phyloP scores from a whole-genome alignment of 2,888 invertebrate species.

The Litoditis marina region DNA sequence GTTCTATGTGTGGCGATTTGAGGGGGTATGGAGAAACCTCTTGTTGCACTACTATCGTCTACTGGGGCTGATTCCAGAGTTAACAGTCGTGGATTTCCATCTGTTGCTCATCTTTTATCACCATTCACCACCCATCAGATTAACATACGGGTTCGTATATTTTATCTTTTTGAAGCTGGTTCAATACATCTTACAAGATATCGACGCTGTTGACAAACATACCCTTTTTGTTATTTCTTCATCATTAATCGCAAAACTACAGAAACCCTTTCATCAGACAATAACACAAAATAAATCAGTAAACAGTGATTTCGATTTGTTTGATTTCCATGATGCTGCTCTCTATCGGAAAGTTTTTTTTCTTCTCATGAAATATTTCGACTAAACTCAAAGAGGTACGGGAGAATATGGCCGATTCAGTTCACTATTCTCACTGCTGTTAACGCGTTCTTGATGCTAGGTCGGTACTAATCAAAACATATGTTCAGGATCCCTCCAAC shows the following conservation, averaged over 20 bases:
- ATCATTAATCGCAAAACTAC: too few relatives aligned
- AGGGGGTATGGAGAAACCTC: slow-evolving; percentile 26
- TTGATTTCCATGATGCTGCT: background rate
- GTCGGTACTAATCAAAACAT: too few relatives aligned
- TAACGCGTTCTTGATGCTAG: too few relatives aligned
- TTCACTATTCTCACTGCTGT: background rate
- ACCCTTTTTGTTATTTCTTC: too few relatives aligned
- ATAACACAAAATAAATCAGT: too few relatives aligned
- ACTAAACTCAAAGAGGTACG: background rate
- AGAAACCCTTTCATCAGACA: too few relatives aligned
- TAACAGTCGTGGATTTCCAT: slow-evolving; percentile 32
- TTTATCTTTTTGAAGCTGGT: background rate
- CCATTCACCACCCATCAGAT: slow-evolving; percentile 46
- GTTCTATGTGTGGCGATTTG: slow-evolving; percentile 2
- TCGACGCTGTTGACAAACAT: too few relatives aligned
- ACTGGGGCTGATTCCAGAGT: slow-evolving; percentile 33
- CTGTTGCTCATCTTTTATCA: slow-evolving; percentile 50
- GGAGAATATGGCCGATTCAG: background rate
- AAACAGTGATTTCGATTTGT: background rate
- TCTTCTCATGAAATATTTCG: background rate
- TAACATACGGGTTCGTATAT: slow-evolving; percentile 35
- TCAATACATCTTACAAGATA: background rate
- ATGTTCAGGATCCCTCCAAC: slow-evolving; percentile 32
- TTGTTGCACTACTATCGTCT: slow-evolving; percentile 52
- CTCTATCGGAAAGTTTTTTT: background rate